Evolutionary conservation across 2,797 vertebrate genomes (phyloP), one percentile per base, ranked within the genome.

Genomic region (Siniperca undulata): DNA sequence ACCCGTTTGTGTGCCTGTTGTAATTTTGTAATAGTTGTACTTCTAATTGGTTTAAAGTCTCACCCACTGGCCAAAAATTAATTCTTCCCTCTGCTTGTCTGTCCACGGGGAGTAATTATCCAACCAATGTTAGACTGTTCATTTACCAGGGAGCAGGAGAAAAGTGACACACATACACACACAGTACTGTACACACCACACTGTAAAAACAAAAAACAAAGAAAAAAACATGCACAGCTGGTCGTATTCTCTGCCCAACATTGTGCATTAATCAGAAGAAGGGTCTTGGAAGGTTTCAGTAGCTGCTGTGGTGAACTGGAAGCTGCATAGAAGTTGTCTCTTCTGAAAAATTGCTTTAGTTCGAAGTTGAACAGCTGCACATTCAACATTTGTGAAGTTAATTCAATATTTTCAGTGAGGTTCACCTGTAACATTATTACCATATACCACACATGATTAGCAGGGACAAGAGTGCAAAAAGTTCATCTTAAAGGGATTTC

Each of bases 21-120:
- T 78, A 72, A 77, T 83, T 82, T 81, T 66, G 22, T 70, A 74
- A 20, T 78, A 67, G 65, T 80, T 84, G 48, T 74, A 71, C 48
- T 75, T 75, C 58, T 89, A 85, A 88, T 85, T 84, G 74, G 62
- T 86, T 85, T 83, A 65, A 85, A 85, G 42, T 81, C 30, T 71
- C 67, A 64, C 75, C 89, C 79, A 86, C 70, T 48, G 78, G 82
- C 73, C 73, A 77, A 55, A 80, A 81, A 71, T 44, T 22, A 19
- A 70, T 81, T 81, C 44, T 58, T 61, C 50, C 53, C 67, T 27
- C 42, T 73, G 76, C 76, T 75, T 65, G 62, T 79, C 58, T 65
- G 53, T 84, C 89, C 74, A 66, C 13, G 1, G 80, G 80, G 81
- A 84, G 70, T 82, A 89, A 91, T 85, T 85, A 85, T 84, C 38